A percentile compares a stretch with the other conserved stretches of the same genome.
phyloP scores from a whole-genome alignment of 2,888 invertebrate species.

The Hemistola chrysoprasaria region DNA sequence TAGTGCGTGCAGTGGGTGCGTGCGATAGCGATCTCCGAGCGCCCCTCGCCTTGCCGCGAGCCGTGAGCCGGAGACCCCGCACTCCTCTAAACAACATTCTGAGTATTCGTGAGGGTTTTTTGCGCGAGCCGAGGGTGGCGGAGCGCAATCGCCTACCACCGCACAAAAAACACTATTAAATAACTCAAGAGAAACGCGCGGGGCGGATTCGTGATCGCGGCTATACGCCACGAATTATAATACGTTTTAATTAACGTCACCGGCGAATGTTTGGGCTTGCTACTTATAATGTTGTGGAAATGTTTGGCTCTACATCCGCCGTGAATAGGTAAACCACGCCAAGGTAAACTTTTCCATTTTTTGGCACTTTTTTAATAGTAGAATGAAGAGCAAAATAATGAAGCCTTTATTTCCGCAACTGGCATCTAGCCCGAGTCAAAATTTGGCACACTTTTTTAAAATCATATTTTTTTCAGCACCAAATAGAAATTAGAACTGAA shows the following conservation, averaged over 20 bases:
- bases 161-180: constrained; percentile 80
- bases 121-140: constrained; percentile 79
- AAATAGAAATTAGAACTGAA: no score
- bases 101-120: constrained; percentile 79
- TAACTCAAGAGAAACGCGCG: constrained; percentile 70
- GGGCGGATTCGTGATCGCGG: constrained; percentile 77
- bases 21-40: constrained; percentile 79
- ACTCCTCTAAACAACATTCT: constrained; percentile 74
- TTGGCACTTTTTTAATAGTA: no score
- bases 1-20: constrained; percentile 80
- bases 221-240: constrained; percentile 67
- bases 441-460: no score
- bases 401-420: no score
- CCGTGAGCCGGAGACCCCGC: constrained; percentile 41
- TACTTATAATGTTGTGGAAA: constrained; percentile 4
- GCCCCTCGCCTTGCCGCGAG: constrained; percentile 40
- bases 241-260: constrained; percentile 73
- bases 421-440: no score
- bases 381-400: no score
- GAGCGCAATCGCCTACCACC: constrained; percentile 75
- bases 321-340: constrained; percentile 10
- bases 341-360: constrained; percentile 13
- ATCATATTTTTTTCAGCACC: no score
- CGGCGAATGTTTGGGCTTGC: constrained; percentile 45
- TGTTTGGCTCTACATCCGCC: constrained; percentile 7